Evolutionary conservation across 2,113 vertebrate species (phyloP), one percentile per base, ranked within the genome.

Genomic region (Nesospiza acunhae): DNA sequence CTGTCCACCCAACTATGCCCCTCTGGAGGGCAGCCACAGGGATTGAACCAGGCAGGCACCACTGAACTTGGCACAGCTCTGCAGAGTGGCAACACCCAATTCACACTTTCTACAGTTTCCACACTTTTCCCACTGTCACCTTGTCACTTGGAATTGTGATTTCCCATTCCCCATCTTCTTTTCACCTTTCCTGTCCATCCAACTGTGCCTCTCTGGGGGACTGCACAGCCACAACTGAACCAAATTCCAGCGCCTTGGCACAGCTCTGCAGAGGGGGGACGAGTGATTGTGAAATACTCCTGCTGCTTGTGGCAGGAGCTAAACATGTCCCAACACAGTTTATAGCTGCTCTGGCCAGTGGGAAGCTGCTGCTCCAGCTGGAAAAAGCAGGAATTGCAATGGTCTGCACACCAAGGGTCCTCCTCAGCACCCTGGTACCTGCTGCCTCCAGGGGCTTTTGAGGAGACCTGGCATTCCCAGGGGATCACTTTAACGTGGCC

Each of bases 281-380:
- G 0, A 4, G 47, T 1, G 23, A 21, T 11, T 56, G 35, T 47
- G 58, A 81, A 84, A 66, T 4, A 18, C 39, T 35, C 58, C 52
- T 27, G 49, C 15, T 10, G 20, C 4, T 1, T 4, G 18, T 28
- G 33, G 31, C 58, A 79, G 52, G 47, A 53, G 64, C 47, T 27
- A 27, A 39, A 87, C 95, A 92, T 87, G 96, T 24, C 96, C 84
- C 20, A n/a, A 83, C 96, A 77, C 6, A 89, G 83, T 15, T 88
- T 19, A 35, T 58, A 68, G 64, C 60, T 58, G 72, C 87, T 74
- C 12, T 0, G 42, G 50, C 30, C 7, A 8, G 13, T 17, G 68
- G 44, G 70, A 72, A 94, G 37, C 60, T 79, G 74, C 84, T 80
- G 90, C 18, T 92, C 60, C 73, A 53, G 78, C 55, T 2, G 3